phyloP scores from a whole-genome alignment of 2,113 vertebrate genomes.

The Cyphomyrus discorhynchus region DNA sequence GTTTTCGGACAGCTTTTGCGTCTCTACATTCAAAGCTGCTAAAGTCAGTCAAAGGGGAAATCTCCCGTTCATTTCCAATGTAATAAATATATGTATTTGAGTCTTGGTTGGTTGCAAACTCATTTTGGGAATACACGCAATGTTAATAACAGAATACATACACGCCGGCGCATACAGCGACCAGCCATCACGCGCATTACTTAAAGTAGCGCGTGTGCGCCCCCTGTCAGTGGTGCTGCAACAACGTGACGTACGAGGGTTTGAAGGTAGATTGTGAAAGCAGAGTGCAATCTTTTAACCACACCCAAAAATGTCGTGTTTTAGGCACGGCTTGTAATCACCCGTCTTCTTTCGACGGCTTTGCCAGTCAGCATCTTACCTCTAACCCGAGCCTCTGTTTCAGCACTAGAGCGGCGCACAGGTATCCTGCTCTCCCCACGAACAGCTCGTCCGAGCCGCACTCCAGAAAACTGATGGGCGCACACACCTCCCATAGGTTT shows the following conservation, averaged over 20 bases:
- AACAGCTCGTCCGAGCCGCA: slow-evolving; percentile 86
- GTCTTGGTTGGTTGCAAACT: not conserved
- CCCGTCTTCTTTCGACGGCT: not conserved
- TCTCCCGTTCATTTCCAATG: not conserved
- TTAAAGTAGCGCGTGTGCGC: not conserved
- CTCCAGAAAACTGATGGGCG: slow-evolving; percentile 73
- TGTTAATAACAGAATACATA: not conserved
- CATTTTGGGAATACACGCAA: not conserved
- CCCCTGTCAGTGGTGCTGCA: slow-evolving; percentile 8
- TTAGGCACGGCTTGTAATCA: not conserved
- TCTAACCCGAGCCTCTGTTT: slow-evolving; percentile 78
- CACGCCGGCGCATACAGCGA: not conserved
- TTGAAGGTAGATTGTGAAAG: slow-evolving; percentile 5
- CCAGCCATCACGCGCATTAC: not conserved
- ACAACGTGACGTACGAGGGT: slow-evolving; percentile 26
- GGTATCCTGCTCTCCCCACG: slow-evolving; percentile 76
- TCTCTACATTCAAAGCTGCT: not conserved
- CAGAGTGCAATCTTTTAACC: not conserved
- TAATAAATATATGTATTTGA: not conserved
- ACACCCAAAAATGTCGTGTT: not conserved
- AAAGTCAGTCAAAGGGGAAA: not conserved
- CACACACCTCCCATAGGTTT: slow-evolving; percentile 70
- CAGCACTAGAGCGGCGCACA: slow-evolving; percentile 77
- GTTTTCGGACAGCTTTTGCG: not conserved
- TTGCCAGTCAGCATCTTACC: slow-evolving; percentile 52